Percentiles rank a stretch among this genome's conserved stretches.
Conservation (phyloP, 2,797 vertebrate species). For the Fistularia tabacaria region DNA sequence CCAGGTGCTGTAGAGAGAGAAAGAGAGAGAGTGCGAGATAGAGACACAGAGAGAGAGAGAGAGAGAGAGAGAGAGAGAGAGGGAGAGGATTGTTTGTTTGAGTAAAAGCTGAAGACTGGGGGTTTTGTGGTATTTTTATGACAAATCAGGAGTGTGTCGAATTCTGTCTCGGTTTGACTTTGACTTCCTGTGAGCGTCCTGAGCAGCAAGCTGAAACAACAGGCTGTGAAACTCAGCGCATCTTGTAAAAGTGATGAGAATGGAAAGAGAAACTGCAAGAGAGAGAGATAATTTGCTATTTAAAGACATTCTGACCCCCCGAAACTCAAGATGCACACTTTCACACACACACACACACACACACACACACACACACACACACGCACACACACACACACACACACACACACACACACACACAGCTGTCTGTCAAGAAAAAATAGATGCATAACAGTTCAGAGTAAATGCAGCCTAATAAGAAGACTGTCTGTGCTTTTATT, state of each 20-base stretch:
- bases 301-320: constrained; percentile 8
- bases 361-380: too few species aligned
- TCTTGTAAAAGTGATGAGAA: constrained; percentile 9
- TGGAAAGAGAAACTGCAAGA: constrained; percentile 1
- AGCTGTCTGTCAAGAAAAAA: too few species aligned
- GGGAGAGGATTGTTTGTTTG: background rate
- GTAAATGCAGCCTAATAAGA: too few species aligned
- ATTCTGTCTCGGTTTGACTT: constrained; percentile 14
- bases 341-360: too few species aligned
- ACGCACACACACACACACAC: too few species aligned
- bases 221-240: constrained; percentile 5
- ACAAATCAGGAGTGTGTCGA: constrained; percentile 1
- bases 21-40: background rate
- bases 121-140: constrained; percentile 11
- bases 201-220: constrained; percentile 12
- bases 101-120: constrained; percentile 1
- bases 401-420: too few species aligned
- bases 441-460: too few species aligned
- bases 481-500: too few species aligned
- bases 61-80: background rate
- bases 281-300: constrained; percentile 4
- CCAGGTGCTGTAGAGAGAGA: background rate
- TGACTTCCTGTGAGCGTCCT: constrained; percentile 5
- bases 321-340: too few species aligned
- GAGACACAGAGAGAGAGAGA: background rate